Percentiles rank a stretch among this genome's conserved stretches.
phyloP scores from a whole-genome alignment of 2,888 invertebrate species.

The Isotomurus palustris region DNA sequence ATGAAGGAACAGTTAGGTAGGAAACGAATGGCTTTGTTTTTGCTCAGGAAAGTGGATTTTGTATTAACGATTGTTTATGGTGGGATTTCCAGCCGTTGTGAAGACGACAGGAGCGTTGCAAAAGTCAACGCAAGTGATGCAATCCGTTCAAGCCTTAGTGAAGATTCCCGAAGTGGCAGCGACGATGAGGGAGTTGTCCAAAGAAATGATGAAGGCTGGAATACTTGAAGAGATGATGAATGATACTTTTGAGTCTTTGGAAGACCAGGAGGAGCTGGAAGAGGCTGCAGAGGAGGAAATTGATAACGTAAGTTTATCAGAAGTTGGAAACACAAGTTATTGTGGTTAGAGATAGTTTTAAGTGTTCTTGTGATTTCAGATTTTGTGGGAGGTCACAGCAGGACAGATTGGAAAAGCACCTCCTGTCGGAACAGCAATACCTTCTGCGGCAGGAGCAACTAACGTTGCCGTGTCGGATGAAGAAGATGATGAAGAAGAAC shows the following conservation, averaged over 20 bases:
- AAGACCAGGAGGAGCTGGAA: conserved; percentile 91
- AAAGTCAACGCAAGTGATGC: conserved; percentile 98
- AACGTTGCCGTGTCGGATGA: conserved; percentile 58
- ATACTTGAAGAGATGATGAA: conserved; percentile 99
- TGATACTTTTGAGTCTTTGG: conserved; percentile 85
- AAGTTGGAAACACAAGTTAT: conserved; percentile 31
- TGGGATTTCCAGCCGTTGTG: conserved; percentile 69
- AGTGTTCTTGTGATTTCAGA: conserved; percentile 52
- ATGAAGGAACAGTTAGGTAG: conserved; percentile 96
- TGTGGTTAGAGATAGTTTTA: too few species aligned
- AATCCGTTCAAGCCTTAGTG: conserved; percentile 88
- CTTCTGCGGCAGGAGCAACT: conserved; percentile 57
- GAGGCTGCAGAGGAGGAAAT: conserved; percentile 92
- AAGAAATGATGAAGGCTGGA: conserved; percentile 98
- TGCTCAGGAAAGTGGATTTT: too few species aligned
- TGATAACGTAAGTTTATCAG: conserved; percentile 70
- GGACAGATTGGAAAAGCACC: conserved; percentile 91
- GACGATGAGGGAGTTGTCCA: conserved; percentile 95
- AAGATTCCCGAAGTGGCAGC: conserved; percentile 88
- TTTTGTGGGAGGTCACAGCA: conserved; percentile 82
- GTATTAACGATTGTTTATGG: conserved; percentile 2
- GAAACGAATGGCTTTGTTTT: conserved; percentile 35
- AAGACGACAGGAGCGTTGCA: conserved; percentile 87
- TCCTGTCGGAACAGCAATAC: conserved; percentile 55
- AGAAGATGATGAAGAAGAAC: conserved; percentile 69